Conservation (phyloP, 2,888 invertebrate genomes). For the Ophion ellenae region DNA sequence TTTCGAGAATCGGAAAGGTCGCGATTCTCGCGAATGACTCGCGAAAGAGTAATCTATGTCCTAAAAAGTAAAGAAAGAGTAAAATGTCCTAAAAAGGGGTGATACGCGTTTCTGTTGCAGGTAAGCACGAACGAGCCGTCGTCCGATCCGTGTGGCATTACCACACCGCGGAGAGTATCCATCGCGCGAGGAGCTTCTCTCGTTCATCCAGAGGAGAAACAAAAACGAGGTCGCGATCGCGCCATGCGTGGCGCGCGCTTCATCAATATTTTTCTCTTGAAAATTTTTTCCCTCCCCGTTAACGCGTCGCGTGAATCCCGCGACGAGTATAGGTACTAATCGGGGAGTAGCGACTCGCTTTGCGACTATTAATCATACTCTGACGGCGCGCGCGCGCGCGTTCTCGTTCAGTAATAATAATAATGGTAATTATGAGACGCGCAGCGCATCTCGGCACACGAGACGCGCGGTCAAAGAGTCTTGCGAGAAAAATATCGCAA, state of each 20-base stretch:
- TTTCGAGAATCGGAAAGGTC: too few relatives aligned
- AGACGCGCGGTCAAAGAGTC: background rate
- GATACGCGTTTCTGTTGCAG: conserved; percentile 55
- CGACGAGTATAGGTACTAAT: background rate
- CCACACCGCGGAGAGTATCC: conserved; percentile 54
- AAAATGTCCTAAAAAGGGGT: background rate
- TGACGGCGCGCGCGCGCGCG: background rate
- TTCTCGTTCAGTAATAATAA: background rate
- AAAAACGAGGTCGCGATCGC: background rate
- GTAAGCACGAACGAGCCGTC: conserved; percentile 40
- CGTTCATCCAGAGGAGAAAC: background rate
- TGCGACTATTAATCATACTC: background rate
- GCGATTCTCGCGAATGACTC: background rate
- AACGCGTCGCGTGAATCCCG: background rate
- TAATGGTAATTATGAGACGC: background rate
- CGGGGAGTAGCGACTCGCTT: background rate
- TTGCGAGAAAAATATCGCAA: background rate
- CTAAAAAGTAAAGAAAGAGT: too few relatives aligned
- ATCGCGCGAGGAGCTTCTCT: background rate
- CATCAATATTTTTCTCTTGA: conserved; percentile 7
- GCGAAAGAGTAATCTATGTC: conserved; percentile 30
- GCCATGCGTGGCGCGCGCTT: background rate
- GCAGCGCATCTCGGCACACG: background rate
- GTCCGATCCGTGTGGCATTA: background rate
- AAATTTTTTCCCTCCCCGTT: background rate